A percentile compares a stretch with the other conserved stretches of the same genome.
Evolutionary conservation across 2,797 vertebrate species (phyloP).

Genomic region (Masticophis lateralis): DNA sequence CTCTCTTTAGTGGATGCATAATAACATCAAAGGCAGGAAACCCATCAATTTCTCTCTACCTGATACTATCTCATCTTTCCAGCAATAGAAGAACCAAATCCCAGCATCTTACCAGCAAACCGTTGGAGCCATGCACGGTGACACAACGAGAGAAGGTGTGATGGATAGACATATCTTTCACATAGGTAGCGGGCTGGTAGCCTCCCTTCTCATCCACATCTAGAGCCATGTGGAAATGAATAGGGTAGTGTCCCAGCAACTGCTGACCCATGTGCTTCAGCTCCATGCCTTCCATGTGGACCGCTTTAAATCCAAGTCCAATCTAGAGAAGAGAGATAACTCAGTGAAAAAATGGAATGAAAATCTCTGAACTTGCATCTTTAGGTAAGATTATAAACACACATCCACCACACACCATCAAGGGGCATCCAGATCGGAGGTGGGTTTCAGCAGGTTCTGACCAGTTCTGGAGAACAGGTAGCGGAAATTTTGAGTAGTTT

Average conservation of each 20-base stretch:
- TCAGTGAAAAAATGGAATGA: not conserved
- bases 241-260: slow-evolving; percentile 91
- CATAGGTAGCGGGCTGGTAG: slow-evolving; percentile 83
- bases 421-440: not conserved
- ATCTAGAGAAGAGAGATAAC: slow-evolving; percentile 72
- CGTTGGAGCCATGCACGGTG: slow-evolving; percentile 90
- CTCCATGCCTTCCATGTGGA: slow-evolving; percentile 88
- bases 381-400: not conserved
- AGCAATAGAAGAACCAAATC: not conserved
- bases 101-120: slow-evolving; percentile 84
- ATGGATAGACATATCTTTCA: slow-evolving; percentile 88
- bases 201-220: slow-evolving; percentile 88
- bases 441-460: too few relatives aligned
- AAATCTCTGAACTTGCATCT: not conserved
- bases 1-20: not conserved
- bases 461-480: too few relatives aligned
- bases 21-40: not conserved
- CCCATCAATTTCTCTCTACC: not conserved
- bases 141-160: slow-evolving; percentile 93
- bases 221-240: slow-evolving; percentile 95
- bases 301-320: slow-evolving; percentile 82
- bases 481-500: too few relatives aligned
- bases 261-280: slow-evolving; percentile 94
- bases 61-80: not conserved
- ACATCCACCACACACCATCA: not conserved